phyloP scores from a whole-genome alignment of 2,797 vertebrate genomes.

The Anniella stebbinsi region DNA sequence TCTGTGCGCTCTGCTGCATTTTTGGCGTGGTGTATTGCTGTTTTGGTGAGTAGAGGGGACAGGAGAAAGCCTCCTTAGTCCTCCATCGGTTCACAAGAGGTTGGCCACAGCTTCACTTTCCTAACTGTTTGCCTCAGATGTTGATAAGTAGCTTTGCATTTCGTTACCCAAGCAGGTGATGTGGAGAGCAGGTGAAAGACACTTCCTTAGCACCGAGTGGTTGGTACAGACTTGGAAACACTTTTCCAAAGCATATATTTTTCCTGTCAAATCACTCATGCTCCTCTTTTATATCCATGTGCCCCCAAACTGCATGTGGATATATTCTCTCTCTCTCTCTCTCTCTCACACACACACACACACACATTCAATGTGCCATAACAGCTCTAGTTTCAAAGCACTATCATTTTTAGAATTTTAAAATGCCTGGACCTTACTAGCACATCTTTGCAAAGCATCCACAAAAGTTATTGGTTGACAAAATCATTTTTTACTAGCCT shows the following conservation, averaged over 20 bases:
- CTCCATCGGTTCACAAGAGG: too few species aligned
- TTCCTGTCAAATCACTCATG: not conserved
- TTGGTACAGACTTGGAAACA: not conserved
- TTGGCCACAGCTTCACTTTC: not conserved
- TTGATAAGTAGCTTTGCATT: not conserved
- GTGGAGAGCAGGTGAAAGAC: not conserved
- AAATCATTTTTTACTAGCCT: not conserved
- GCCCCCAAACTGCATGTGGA: too few species aligned
- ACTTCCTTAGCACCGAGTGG: not conserved
- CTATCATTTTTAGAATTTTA: not conserved
- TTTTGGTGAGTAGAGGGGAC: slow-evolving; percentile 83
- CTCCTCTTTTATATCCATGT: not conserved
- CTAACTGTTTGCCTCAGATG: not conserved
- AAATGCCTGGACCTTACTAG: not conserved
- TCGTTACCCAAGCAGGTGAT: not conserved
- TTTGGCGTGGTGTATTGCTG: slow-evolving; percentile 93
- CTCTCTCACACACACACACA: too few species aligned
- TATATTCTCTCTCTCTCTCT: not conserved
- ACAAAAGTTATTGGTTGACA: not conserved
- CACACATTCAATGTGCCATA: not conserved
- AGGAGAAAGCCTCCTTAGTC: not conserved
- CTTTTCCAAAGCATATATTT: not conserved
- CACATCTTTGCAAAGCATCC: not conserved
- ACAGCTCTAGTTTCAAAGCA: not conserved
- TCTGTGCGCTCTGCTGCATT: slow-evolving; percentile 90